Conservation (phyloP, 2,797 vertebrate species). For the Enteromius trimaculatus region DNA sequence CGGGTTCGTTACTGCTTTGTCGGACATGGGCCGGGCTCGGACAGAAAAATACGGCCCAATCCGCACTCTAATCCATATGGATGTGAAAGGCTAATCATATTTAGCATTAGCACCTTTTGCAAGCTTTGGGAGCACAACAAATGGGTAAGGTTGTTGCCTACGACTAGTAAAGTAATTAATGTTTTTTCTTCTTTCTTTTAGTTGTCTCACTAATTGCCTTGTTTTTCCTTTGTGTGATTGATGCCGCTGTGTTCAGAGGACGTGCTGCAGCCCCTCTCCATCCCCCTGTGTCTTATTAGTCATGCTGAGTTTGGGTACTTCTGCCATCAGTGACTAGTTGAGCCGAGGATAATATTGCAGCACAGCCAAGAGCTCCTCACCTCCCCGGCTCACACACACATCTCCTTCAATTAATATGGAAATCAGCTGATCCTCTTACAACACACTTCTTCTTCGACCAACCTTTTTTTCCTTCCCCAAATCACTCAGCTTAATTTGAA, state of each 20-base stretch:
- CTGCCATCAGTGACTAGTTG: slow-evolving; percentile 68
- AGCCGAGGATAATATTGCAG: slow-evolving; percentile 70
- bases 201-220: slow-evolving; percentile 59
- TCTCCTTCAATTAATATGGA: slow-evolving; percentile 67
- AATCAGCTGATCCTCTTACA: slow-evolving; percentile 63
- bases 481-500: slow-evolving; percentile 56
- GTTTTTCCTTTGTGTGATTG: slow-evolving; percentile 66
- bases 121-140: slow-evolving; percentile 7
- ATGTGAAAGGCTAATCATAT: background rate
- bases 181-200: slow-evolving; percentile 41
- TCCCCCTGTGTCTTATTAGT: slow-evolving; percentile 71
- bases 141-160: slow-evolving; percentile 4
- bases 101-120: background rate
- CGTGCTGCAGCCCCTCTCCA: slow-evolving; percentile 59
- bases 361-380: slow-evolving; percentile 61
- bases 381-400: slow-evolving; percentile 56
- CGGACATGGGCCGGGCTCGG: too few relatives aligned
- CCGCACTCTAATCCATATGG: too few relatives aligned
- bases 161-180: slow-evolving; percentile 48
- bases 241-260: slow-evolving; percentile 70
- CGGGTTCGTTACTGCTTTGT: too few relatives aligned
- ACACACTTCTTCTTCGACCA: slow-evolving; percentile 52
- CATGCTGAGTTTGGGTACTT: slow-evolving; percentile 71
- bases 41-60: too few relatives aligned
- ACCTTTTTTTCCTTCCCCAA: slow-evolving; percentile 33